Evolutionary conservation across 2,797 vertebrate species (phyloP).

Genomic region (Alcedo atthis): DNA sequence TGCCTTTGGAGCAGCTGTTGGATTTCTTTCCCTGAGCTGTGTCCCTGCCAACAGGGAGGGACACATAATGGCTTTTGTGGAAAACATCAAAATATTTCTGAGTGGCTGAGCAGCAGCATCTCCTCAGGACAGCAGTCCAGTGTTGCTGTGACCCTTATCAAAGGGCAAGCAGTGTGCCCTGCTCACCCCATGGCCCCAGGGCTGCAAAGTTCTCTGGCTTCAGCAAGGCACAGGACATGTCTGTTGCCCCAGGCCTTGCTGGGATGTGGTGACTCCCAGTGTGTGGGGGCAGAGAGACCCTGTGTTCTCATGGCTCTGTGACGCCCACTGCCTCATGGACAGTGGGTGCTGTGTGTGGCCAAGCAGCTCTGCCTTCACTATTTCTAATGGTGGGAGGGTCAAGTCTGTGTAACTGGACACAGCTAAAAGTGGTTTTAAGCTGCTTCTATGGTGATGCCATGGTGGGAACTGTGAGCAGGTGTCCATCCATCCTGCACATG

Average conservation of each 20-base stretch:
- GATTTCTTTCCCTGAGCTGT: background rate
- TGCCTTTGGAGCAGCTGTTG: background rate
- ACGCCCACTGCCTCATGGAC: too few species aligned
- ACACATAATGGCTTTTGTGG: background rate
- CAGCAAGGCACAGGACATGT: background rate
- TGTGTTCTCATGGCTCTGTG: background rate
- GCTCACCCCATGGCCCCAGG: background rate
- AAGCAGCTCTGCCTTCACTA: background rate
- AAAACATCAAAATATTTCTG: background rate
- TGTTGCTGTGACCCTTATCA: background rate
- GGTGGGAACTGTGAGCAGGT: background rate
- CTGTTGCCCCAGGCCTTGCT: background rate
- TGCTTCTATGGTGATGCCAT: background rate
- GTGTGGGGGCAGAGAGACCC: accelerated
- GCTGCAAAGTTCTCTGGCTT: background rate
- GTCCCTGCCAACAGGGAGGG: background rate
- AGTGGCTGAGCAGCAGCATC: background rate
- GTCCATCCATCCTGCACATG: background rate
- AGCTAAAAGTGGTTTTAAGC: background rate
- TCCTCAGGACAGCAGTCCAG: background rate
- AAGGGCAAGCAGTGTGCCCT: accelerated
- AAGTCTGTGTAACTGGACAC: background rate
- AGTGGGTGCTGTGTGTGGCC: accelerated
- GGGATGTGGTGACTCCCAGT: accelerated
- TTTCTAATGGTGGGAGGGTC: background rate